Evolutionary conservation across 2,888 invertebrate species (phyloP).

Genomic region (Clusia tigrina): DNA sequence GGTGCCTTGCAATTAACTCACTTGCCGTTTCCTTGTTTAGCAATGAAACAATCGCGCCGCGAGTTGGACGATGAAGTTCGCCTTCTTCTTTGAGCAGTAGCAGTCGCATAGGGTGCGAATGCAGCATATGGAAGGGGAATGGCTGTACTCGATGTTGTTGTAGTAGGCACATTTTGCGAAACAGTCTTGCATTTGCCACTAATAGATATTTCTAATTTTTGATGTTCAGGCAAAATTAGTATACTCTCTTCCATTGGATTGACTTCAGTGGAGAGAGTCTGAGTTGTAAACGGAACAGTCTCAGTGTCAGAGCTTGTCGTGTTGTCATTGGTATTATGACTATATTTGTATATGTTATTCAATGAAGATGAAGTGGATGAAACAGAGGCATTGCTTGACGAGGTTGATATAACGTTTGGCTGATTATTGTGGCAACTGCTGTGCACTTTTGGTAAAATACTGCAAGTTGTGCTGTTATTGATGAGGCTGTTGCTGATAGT

Average conservation of each 20-base stretch:
- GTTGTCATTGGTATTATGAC: conserved; percentile 22
- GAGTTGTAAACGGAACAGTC: not conserved
- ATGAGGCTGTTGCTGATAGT: not conserved
- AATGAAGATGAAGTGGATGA: conserved; percentile 24
- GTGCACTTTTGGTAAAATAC: conserved; percentile 60
- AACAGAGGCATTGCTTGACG: conserved; percentile 26
- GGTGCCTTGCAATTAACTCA: conserved; percentile 37
- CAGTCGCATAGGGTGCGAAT: conserved; percentile 5
- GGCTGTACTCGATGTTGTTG: conserved; percentile 19
- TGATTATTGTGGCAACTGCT: conserved; percentile 33
- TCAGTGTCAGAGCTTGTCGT: conserved; percentile 26
- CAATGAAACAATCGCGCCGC: conserved; percentile 48
- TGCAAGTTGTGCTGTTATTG: conserved; percentile 39
- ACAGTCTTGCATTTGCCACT: conserved; percentile 52
- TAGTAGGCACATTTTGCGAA: conserved; percentile 34
- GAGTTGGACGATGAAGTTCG: conserved; percentile 58
- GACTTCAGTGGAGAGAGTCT: not conserved
- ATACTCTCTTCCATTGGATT: conserved; percentile 56
- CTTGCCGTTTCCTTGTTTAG: conserved; percentile 53
- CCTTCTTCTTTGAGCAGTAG: conserved; percentile 47
- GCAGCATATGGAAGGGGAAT: not conserved
- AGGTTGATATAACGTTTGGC: conserved; percentile 42
- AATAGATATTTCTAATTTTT: conserved; percentile 54
- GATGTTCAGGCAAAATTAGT: conserved; percentile 56
- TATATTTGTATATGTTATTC: conserved; percentile 19